Evolutionary conservation across 1,140 invertebrate species (phyloP), one percentile per base, ranked within the genome.

Genomic region (Drosophila arawakana): DNA sequence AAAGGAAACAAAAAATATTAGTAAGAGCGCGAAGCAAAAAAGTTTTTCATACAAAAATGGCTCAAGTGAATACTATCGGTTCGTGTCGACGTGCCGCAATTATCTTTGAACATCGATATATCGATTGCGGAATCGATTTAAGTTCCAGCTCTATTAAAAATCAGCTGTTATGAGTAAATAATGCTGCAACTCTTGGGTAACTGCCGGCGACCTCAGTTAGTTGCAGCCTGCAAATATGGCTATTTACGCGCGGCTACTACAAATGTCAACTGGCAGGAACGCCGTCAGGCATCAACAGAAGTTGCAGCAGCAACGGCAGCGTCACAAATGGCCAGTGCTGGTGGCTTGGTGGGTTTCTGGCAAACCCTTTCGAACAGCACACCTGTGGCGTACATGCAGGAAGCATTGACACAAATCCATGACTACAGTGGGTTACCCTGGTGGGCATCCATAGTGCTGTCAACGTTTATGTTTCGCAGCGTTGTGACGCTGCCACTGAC

Each of bases 381-480:
- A 60, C 93, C 95, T 8, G 96, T 97, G 15, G 93, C 93, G 76
- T 93, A 93, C 66, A 92, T 94, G 46, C 96, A 97, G 93, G 94
- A 96, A 65, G 93, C 93, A 21, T 86, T 97, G 21, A 79, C 95
- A 47, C 91, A 93, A 61, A 91, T 97, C 35, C 97, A 98, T 92
- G 94, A 95, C 65, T 81, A 85, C 6, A 95, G 94, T 6, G 96
- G 96, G 5, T 89, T 97, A 18, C 96, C 97, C 46, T 98, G 97
- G 97, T 98, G 97, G 96, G 94, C 94, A 1, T 94, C 95, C 11
- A 96, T 98, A 66, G 83, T 96, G 3, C 68, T 96, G 1, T 94
- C 95, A 8, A 97, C 97, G 7, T 82, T 97, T 58, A 61, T 95
- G 7, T 86, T 97, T 44, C 93, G 97, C 82, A 92, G 93, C 10